These are phyloP conservation scores for Gavia stellata DNA, from an alignment of 2,113 vertebrate species.

Conservation along the genomic window DNA sequence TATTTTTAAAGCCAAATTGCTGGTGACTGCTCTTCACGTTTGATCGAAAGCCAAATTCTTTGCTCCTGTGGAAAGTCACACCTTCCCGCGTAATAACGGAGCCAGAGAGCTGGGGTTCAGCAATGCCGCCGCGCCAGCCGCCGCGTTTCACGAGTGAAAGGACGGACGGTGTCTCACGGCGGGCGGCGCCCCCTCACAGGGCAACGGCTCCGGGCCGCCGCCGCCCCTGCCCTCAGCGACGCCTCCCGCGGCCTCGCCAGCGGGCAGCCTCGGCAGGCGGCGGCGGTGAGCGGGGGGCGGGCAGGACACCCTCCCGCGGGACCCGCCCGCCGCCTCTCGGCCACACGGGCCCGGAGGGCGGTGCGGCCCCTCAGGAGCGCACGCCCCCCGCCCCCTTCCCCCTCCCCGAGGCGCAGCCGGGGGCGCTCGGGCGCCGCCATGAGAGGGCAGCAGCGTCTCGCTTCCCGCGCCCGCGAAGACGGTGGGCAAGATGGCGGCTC, in stretches of 20 bases:
- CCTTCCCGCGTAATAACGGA: too few relatives aligned
- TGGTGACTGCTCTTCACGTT: neutral
- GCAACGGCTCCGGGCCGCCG: too few relatives aligned
- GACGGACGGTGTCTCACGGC: rapidly evolving
- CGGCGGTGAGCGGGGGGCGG: rapidly evolving
- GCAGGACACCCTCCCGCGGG: too few relatives aligned
- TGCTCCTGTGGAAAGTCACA: neutral
- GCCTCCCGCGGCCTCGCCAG: neutral
- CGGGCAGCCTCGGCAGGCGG: neutral
- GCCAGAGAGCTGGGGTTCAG: too few relatives aligned
- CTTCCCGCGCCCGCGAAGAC: neutral
- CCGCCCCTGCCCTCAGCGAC: neutral
- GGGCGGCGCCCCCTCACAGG: neutral
- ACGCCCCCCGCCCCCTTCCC: too few relatives aligned
- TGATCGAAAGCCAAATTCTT: neutral
- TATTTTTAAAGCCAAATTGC: neutral
- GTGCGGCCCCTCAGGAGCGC: too few relatives aligned
- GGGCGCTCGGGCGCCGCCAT: neutral
- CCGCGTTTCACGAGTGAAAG: rapidly evolving
- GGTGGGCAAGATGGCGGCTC: conserved; percentile 83
- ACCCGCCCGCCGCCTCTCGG: too few relatives aligned
- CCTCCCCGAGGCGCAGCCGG: too few relatives aligned
- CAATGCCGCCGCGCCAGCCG: rapidly evolving
- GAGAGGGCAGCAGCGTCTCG: neutral
- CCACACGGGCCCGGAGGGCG: rapidly evolving